Conservation (phyloP, 2,888 invertebrate species). For the Stramonita haemastoma region DNA sequence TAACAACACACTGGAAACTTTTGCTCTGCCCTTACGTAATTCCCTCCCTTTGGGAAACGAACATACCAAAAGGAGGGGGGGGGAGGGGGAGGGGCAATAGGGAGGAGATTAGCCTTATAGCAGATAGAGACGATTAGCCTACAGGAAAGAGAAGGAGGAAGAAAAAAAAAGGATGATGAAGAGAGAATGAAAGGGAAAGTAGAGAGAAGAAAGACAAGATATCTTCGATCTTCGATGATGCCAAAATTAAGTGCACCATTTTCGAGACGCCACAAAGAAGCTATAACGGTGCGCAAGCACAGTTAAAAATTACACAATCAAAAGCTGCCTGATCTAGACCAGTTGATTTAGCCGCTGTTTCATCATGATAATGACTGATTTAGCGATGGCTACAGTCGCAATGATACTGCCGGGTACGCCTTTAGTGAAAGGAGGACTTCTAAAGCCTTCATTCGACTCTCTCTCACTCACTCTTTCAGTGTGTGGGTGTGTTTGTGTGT, state of each 20-base stretch:
- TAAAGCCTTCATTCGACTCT: no score
- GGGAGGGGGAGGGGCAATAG: neutral
- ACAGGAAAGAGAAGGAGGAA: neutral
- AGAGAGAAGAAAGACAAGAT: neutral
- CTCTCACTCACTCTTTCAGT: no score
- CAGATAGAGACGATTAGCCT: no score
- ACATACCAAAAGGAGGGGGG: neutral
- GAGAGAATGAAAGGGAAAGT: neutral
- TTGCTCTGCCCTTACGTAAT: no score
- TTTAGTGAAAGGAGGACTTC: no score
- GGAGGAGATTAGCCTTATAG: neutral
- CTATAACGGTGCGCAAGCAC: neutral
- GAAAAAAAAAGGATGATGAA: neutral
- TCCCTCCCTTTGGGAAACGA: neutral
- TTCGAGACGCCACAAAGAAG: neutral
- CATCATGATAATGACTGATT: neutral
- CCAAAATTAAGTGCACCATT: neutral
- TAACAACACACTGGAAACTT: no score
- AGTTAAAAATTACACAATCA: no score
- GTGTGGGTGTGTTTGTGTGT: no score
- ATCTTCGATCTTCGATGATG: neutral
- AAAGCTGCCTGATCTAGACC: no score
- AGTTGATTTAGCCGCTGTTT: neutral
- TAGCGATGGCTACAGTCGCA: no score
- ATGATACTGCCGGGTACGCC: no score